Conservation (phyloP, 2,888 invertebrate species). For the Heliconius sara region DNA sequence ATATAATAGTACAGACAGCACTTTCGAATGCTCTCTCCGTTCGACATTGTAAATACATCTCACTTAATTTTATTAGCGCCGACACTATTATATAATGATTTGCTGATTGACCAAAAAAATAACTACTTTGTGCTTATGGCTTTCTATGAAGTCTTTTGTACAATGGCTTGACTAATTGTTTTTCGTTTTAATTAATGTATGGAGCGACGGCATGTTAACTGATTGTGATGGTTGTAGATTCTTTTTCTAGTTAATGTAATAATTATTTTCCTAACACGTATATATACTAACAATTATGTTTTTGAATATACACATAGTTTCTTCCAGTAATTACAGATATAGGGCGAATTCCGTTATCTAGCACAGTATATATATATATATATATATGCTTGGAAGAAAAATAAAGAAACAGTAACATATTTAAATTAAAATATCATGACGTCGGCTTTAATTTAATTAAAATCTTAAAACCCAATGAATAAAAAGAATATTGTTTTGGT, state of each 20-base stretch:
- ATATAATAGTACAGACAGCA: conserved; percentile 27
- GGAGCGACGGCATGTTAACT: neutral
- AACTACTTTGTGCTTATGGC: conserved; percentile 5
- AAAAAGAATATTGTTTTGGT: neutral
- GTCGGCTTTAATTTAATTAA: neutral
- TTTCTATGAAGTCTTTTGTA: conserved; percentile 2
- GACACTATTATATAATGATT: neutral
- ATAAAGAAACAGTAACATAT: neutral
- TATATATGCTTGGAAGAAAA: neutral
- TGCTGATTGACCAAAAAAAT: conserved; percentile 10
- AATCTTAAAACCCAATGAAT: neutral
- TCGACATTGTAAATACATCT: conserved; percentile 28
- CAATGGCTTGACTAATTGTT: neutral
- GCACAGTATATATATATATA: too few relatives aligned
- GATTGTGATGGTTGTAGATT: neutral
- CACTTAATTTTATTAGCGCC: conserved; percentile 11
- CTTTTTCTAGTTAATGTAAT: neutral
- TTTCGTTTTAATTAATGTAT: neutral
- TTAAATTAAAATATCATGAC: neutral
- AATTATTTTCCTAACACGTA: neutral
- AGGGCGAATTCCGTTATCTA: neutral
- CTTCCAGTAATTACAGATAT: too few relatives aligned
- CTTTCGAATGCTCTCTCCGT: conserved; percentile 10
- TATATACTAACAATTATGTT: neutral
- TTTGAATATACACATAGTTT: neutral